A percentile compares a stretch with the other conserved stretches of the same genome.
Conservation (phyloP, 2,797 vertebrate genomes). For the Delichon dasypus region DNA sequence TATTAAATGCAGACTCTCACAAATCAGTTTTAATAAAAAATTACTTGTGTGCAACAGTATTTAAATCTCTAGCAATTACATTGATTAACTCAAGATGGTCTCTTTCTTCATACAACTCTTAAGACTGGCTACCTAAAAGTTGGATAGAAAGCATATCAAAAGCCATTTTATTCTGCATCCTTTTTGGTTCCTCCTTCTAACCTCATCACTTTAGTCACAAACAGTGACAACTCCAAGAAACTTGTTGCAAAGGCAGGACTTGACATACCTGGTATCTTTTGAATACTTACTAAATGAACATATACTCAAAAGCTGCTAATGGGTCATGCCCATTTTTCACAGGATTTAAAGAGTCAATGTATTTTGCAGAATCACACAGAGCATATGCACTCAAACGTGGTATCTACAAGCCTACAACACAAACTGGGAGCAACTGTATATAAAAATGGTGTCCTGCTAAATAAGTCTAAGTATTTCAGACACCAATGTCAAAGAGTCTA, state of each 20-base stretch:
- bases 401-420: neutral
- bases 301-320: neutral
- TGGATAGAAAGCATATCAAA: neutral
- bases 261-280: neutral
- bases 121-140: neutral
- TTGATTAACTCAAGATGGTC: slow-evolving; percentile 61
- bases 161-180: neutral
- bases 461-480: neutral
- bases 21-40: slow-evolving; percentile 61
- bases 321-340: neutral
- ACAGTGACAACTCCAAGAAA: neutral
- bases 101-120: neutral
- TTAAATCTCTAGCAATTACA: slow-evolving; percentile 61
- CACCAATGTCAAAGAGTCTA: neutral
- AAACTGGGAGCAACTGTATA: neutral
- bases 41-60: slow-evolving; percentile 31
- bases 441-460: neutral
- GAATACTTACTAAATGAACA: neutral
- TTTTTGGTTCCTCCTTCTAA: neutral
- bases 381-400: neutral
- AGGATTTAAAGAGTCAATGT: neutral
- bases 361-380: neutral
- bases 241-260: neutral
- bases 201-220: neutral
- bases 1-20: slow-evolving; percentile 66